These are phyloP conservation scores for Sitta carolinensis DNA, from an alignment of 2,797 vertebrate genomes.

Conservation along the genomic window DNA sequence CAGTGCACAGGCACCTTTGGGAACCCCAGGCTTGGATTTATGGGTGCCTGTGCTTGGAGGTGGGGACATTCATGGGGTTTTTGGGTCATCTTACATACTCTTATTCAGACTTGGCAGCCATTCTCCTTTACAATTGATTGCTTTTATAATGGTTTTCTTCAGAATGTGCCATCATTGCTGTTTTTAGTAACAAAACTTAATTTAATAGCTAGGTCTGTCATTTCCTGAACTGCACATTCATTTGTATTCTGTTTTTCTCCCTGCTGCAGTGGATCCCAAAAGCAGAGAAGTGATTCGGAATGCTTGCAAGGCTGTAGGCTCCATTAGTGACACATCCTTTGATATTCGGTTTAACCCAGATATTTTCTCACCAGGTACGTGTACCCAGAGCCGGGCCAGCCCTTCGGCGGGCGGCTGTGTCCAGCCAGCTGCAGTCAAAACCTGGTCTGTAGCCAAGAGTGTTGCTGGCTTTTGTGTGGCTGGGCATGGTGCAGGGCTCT, in stretches of 20 bases:
- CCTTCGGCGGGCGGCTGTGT: not conserved
- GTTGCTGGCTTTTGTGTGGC: not conserved
- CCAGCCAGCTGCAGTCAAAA: not conserved
- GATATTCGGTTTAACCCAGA: constrained; percentile 99
- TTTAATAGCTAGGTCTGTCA: not conserved
- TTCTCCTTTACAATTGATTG: not conserved
- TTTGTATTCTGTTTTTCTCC: not conserved
- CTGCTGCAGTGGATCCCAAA: constrained; percentile 85
- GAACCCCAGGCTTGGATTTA: not conserved
- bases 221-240: not conserved
- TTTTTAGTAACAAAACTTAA: not conserved
- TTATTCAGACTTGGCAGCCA: not conserved
- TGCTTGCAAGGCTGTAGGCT: constrained; percentile 94
- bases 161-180: not conserved
- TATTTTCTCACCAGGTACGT: constrained; percentile 93
- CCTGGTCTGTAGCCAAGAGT: not conserved
- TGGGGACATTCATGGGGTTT: not conserved
- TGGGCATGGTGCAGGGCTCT: not conserved
- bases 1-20: not conserved
- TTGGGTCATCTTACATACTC: not conserved
- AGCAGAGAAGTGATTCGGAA: constrained; percentile 95
- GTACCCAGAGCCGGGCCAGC: not conserved
- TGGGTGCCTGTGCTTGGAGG: not conserved
- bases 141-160: not conserved
- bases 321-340: constrained; percentile 91